Percentiles rank a stretch among this genome's conserved stretches.
These are phyloP conservation scores for Oxygymnocypris stewartii DNA, from an alignment of 2,113 vertebrate species.

Conservation along the genomic window DNA sequence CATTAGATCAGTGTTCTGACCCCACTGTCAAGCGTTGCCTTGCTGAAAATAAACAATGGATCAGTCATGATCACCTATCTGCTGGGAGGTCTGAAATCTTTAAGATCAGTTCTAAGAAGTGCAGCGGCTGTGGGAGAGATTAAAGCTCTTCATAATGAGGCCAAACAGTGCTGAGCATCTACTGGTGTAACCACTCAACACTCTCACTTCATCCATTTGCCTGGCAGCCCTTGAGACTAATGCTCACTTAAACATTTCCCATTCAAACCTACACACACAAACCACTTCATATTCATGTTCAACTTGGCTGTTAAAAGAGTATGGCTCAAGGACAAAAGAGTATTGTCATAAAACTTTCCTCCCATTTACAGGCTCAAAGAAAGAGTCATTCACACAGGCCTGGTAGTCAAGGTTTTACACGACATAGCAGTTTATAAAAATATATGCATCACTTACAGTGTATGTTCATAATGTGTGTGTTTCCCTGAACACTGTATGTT, in stretches of 20 bases:
- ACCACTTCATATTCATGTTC: not conserved
- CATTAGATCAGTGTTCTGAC: not conserved
- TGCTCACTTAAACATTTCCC: slow-evolving; percentile 23
- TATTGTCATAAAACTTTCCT: slow-evolving; percentile 11
- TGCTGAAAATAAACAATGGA: not conserved
- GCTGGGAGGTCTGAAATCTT: not conserved
- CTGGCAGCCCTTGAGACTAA: not conserved
- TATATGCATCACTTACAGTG: not conserved
- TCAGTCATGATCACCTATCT: not conserved
- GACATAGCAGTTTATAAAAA: not conserved
- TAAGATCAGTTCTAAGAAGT: slow-evolving; percentile 20
- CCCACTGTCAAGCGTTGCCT: not conserved
- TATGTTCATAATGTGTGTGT: not conserved
- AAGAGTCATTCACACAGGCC: not conserved
- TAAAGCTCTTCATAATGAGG: slow-evolving; percentile 14
- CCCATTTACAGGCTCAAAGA: slow-evolving; percentile 4
- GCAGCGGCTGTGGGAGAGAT: slow-evolving; percentile 20
- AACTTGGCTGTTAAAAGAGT: not conserved
- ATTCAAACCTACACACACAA: slow-evolving; percentile 17
- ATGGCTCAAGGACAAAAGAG: not conserved
- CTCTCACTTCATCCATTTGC: slow-evolving; percentile 28
- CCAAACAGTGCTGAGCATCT: not conserved
- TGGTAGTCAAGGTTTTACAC: not conserved
- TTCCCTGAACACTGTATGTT: not conserved
- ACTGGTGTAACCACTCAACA: not conserved